These are phyloP conservation scores for Phaenicophaeus curvirostris DNA, from an alignment of 2,797 vertebrate genomes.

Conservation along the genomic window DNA sequence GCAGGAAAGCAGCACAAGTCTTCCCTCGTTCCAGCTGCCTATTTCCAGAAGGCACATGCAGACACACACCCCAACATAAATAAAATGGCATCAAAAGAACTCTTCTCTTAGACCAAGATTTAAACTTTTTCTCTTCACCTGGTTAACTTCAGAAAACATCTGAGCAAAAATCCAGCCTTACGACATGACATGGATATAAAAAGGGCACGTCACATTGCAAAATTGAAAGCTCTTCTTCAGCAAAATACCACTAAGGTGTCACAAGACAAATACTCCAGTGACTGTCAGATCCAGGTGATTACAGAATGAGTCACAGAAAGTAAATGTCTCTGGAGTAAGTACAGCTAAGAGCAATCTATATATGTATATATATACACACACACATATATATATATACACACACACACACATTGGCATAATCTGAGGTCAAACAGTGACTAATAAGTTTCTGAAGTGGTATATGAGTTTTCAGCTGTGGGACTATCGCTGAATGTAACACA, in stretches of 20 bases:
- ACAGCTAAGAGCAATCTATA: background rate
- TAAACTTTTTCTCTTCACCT: background rate
- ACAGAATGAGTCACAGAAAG: background rate
- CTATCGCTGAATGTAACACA: slow-evolving; percentile 5
- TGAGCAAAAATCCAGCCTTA: background rate
- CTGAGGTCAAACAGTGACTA: slow-evolving; percentile 10
- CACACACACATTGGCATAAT: too few relatives aligned
- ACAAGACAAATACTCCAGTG: background rate
- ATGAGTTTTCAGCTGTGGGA: background rate
- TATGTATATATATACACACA: background rate
- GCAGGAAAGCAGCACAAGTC: background rate
- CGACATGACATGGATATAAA: background rate
- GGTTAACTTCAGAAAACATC: background rate
- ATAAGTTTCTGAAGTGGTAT: background rate
- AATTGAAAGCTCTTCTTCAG: background rate
- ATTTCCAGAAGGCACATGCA: background rate
- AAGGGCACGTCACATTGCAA: background rate
- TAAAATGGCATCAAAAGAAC: background rate
- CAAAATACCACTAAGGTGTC: background rate
- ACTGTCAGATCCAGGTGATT: background rate
- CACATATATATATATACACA: background rate
- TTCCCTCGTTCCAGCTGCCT: background rate
- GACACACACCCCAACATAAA: background rate
- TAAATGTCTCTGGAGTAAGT: background rate
- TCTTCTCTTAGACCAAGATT: background rate